Evolutionary conservation across 2,888 invertebrate genomes (phyloP).

Genomic region (Lasioglossum marginatum): DNA sequence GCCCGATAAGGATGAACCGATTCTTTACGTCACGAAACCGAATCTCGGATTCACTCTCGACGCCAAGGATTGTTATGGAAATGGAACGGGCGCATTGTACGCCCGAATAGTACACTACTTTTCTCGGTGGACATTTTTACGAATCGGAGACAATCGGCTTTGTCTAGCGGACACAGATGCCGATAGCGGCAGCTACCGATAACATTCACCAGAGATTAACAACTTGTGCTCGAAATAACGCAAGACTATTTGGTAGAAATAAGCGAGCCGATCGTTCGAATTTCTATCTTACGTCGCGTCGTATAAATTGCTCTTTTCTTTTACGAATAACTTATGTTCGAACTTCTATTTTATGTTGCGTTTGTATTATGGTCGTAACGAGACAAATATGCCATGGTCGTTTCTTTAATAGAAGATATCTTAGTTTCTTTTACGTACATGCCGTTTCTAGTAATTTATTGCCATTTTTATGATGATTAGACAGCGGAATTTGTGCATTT

Average conservation of each 20-base stretch:
- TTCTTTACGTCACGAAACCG: slow-evolving; percentile 5
- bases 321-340: too few relatives aligned
- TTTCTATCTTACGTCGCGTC: background rate
- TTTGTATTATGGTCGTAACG: background rate
- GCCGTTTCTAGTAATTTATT: background rate
- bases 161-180: slow-evolving; percentile 7
- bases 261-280: background rate
- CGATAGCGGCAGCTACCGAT: background rate
- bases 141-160: slow-evolving; percentile 35
- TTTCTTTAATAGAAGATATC: background rate
- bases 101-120: background rate
- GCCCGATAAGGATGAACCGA: background rate
- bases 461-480: background rate
- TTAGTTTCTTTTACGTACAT: background rate
- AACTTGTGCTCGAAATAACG: background rate
- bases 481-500: too few relatives aligned
- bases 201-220: background rate
- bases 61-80: slow-evolving; percentile 37
- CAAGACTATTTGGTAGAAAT: background rate
- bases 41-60: background rate
- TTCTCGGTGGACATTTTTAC: slow-evolving; percentile 23
- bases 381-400: too few relatives aligned
- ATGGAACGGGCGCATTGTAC: slow-evolving; percentile 3
- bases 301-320: too few relatives aligned
- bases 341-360: too few relatives aligned